Percentiles rank a stretch among this genome's conserved stretches.
phyloP scores from a whole-genome alignment of 30 jellyfish, hydroid and myxozoan species.

The Pseudorhiza aurosa region DNA sequence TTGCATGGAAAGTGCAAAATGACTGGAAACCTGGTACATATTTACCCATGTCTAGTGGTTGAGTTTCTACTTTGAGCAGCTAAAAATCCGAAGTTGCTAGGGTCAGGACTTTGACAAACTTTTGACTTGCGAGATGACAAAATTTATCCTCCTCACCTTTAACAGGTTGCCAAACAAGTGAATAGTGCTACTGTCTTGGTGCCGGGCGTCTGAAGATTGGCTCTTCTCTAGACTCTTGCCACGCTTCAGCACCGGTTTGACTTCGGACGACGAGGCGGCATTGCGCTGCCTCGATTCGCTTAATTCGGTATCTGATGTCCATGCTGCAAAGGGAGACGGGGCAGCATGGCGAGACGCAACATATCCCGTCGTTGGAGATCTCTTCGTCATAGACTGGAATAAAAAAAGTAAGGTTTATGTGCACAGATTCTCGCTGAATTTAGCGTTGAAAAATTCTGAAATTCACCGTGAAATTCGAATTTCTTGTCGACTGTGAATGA shows the following conservation, averaged over 20 bases:
- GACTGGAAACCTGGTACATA: too few species aligned
- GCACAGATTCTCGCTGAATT: too few species aligned
- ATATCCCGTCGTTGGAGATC: conserved; percentile 18
- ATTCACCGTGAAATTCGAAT: too few species aligned
- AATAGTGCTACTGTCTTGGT: conserved; percentile 31
- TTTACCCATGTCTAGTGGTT: too few species aligned
- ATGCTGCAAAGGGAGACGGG: conserved; percentile 67
- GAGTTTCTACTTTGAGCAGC: too few species aligned
- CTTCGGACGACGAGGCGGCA: conserved; percentile 23
- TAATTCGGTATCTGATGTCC: conserved; percentile 41
- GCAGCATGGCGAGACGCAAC: conserved; percentile 1
- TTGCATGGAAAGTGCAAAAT: too few species aligned
- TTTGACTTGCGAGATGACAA: too few species aligned
- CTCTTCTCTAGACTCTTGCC: conserved; percentile 54
- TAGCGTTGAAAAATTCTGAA: too few species aligned
- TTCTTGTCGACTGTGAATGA: too few species aligned
- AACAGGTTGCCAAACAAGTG: conserved; percentile 35
- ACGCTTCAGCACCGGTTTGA: conserved; percentile 14
- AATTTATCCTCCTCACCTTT: conserved; percentile 6
- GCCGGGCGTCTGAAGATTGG: conserved; percentile 24
- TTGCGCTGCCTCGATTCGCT: conserved; percentile 25
- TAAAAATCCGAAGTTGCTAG: too few species aligned
- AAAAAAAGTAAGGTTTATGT: too few species aligned
- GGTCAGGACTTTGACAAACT: too few species aligned
- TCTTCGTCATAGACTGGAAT: conserved; percentile 50